phyloP scores from a whole-genome alignment of 64 coral and sea anemone genomes.

The Dendronephthya gigantea region DNA sequence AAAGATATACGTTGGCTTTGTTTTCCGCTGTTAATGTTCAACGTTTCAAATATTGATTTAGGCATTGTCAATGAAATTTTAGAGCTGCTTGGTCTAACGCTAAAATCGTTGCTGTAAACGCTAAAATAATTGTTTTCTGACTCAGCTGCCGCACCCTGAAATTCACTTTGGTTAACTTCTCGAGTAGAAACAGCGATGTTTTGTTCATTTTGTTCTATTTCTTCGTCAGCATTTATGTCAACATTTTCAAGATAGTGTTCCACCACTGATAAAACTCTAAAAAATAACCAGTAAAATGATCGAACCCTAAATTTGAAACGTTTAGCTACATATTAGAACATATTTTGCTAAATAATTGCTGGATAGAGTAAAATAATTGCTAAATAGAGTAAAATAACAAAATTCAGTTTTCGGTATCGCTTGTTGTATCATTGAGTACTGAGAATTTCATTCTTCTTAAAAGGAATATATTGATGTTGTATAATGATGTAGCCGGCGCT shows the following conservation, averaged over 20 bases:
- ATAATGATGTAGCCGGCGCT: too few relatives aligned
- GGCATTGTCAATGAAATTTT: conserved; percentile 1
- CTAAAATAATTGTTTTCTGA: background rate
- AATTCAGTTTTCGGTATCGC: too few relatives aligned
- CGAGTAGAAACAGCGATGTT: background rate
- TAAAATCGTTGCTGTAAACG: background rate
- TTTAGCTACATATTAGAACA: too few relatives aligned
- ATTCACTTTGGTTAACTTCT: background rate
- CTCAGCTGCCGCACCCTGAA: background rate
- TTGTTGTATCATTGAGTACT: too few relatives aligned
- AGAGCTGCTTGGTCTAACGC: background rate
- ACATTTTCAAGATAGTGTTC: background rate
- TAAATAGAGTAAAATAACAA: too few relatives aligned
- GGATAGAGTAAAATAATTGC: too few relatives aligned
- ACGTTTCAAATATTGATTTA: background rate
- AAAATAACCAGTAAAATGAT: too few relatives aligned
- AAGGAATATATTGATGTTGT: too few relatives aligned
- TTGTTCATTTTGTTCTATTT: background rate
- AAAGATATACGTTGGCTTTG: background rate
- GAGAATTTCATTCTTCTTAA: too few relatives aligned
- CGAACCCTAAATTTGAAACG: too few relatives aligned
- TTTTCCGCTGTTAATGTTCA: background rate
- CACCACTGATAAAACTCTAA: background rate
- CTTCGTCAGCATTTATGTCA: background rate
- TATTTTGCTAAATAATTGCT: too few relatives aligned